A percentile compares a stretch with the other conserved stretches of the same genome.
Conservation (phyloP, 2,113 vertebrate genomes). For the Mugil cephalus region DNA sequence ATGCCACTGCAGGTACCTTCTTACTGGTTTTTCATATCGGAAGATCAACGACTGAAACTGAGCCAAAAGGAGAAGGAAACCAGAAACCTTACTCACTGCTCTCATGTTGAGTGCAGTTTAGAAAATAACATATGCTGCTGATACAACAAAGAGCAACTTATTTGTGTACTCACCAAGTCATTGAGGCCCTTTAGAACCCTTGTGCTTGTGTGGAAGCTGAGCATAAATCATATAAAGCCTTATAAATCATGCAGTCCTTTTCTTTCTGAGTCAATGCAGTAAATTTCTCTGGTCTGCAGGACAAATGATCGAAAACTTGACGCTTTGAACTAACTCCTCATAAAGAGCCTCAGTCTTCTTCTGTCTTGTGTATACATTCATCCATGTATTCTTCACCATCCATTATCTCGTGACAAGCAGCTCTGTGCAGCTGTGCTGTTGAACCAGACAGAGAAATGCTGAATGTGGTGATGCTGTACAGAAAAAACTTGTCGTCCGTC, state of each 20-base stretch:
- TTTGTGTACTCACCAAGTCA: constrained; percentile 57
- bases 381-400: background rate
- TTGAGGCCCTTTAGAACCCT: constrained; percentile 17
- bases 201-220: background rate
- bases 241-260: background rate
- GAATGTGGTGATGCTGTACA: constrained; percentile 12
- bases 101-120: too few species aligned
- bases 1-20: background rate
- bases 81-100: background rate
- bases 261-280: constrained; percentile 1
- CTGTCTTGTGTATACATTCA: background rate
- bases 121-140: background rate
- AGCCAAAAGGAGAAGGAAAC: background rate
- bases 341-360: background rate
- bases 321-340: background rate
- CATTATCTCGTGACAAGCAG: background rate
- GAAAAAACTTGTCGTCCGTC: constrained; percentile 25
- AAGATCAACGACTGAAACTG: background rate
- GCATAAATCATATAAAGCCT: background rate
- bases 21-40: background rate
- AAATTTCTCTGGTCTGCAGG: background rate
- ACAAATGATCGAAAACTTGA: background rate
- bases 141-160: background rate
- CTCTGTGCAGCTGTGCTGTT: constrained; percentile 4
- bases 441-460: constrained; percentile 19